phyloP scores from a whole-genome alignment of 1,140 invertebrate species.

The Cotesia glomerata region DNA sequence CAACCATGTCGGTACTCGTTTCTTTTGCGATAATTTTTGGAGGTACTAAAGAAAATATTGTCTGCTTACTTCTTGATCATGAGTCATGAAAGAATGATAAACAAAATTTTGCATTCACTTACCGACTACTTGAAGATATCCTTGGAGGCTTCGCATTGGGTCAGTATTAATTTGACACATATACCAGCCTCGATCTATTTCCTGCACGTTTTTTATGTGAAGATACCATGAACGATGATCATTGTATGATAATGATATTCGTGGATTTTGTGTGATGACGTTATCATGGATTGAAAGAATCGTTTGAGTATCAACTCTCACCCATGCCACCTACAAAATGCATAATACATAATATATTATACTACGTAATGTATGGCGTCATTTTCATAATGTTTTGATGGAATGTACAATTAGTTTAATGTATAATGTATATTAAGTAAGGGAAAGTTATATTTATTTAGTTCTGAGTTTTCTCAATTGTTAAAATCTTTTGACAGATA shows the following conservation, averaged over 20 bases:
- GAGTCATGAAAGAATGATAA: no score
- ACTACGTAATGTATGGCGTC: no score
- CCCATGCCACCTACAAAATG: constrained; percentile 82
- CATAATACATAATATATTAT: not conserved
- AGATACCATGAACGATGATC: constrained; percentile 89
- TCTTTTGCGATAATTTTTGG: constrained; percentile 84
- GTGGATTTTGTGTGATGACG: constrained; percentile 86
- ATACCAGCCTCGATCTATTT: constrained; percentile 83
- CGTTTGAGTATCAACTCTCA: constrained; percentile 88
- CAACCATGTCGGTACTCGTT: constrained; percentile 87
- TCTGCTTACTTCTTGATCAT: not conserved
- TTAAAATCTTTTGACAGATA: no score
- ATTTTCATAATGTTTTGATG: no score
- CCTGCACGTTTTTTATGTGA: constrained; percentile 82
- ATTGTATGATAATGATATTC: constrained; percentile 85
- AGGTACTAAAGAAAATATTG: constrained; percentile 69
- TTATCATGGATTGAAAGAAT: constrained; percentile 89
- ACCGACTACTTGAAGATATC: constrained; percentile 89
- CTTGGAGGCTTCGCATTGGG: constrained; percentile 83
- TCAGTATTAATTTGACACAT: constrained; percentile 88
- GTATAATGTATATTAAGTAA: no score
- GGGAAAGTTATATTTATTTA: no score
- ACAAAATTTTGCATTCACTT: constrained; percentile 50
- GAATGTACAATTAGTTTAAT: no score
- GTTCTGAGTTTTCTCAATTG: no score